Evolutionary conservation across 2,113 vertebrate species (phyloP).

Genomic region (Dunckerocampus dactyliophorus): DNA sequence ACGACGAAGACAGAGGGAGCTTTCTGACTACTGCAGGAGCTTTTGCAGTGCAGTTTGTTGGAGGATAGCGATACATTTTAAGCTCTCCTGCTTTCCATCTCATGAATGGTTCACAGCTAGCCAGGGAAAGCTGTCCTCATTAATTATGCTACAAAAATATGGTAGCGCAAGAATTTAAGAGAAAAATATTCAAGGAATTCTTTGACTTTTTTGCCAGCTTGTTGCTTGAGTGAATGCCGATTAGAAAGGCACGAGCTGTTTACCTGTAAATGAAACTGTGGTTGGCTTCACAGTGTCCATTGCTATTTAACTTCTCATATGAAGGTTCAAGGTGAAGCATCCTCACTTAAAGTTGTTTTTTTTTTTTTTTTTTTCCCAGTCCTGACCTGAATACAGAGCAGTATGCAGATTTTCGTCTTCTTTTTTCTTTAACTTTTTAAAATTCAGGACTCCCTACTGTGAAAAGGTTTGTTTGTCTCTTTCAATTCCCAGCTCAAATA

Average conservation of each 20-base stretch:
- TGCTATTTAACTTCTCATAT: constrained; percentile 20
- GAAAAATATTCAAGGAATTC: constrained; percentile 33
- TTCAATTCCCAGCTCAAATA: not conserved
- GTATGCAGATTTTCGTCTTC: not conserved
- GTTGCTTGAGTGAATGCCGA: constrained; percentile 26
- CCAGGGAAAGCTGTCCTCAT: constrained; percentile 44
- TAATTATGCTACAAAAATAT: constrained; percentile 52
- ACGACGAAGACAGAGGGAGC: constrained; percentile 20
- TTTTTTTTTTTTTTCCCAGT: not conserved
- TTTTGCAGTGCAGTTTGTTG: constrained; percentile 27
- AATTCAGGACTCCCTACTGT: constrained; percentile 39
- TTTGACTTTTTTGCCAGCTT: constrained; percentile 24
- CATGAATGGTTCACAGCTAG: constrained; percentile 53
- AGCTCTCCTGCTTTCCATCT: constrained; percentile 16
- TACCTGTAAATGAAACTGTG: too few relatives aligned
- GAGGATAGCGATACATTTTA: constrained; percentile 33
- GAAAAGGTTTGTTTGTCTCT: constrained; percentile 17
- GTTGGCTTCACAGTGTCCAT: not conserved
- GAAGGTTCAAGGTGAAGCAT: constrained; percentile 32
- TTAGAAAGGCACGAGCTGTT: too few relatives aligned
- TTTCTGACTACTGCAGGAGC: constrained; percentile 17
- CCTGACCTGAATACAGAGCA: constrained; percentile 31
- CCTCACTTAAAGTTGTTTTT: not conserved
- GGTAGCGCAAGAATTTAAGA: constrained; percentile 30
- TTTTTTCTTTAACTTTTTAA: not conserved